Percentiles rank a stretch among this genome's conserved stretches.
These are phyloP conservation scores for Pterostichus madidus DNA, from an alignment of 2,888 invertebrate species.

Conservation along the genomic window DNA sequence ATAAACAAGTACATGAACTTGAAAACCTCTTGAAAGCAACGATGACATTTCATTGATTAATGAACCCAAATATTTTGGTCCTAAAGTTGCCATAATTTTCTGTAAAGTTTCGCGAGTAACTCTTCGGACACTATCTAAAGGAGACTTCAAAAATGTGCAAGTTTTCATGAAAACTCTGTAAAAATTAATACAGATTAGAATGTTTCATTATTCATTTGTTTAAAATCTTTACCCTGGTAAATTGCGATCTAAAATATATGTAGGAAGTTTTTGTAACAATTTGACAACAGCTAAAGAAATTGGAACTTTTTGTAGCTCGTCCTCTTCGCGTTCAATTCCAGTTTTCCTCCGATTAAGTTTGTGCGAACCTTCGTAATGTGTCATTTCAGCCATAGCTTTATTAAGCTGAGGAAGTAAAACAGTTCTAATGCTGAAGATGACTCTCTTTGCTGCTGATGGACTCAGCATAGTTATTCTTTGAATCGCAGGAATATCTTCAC, in stretches of 20 bases:
- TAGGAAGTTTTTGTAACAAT: constrained; percentile 91
- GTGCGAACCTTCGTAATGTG: constrained; percentile 87
- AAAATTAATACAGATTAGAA: constrained; percentile 69
- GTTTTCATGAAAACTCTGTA: constrained; percentile 91
- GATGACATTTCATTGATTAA: constrained; percentile 90
- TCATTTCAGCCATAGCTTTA: constrained; percentile 84
- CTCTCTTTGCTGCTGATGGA: constrained; percentile 86
- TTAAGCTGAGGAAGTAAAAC: constrained; percentile 90
- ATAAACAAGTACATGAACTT: constrained; percentile 94
- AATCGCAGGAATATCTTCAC: constrained; percentile 72
- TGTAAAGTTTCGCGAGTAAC: constrained; percentile 94
- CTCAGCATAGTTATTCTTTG: constrained; percentile 81
- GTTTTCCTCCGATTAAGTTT: constrained; percentile 87
- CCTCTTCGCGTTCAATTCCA: constrained; percentile 89
- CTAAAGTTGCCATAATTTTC: constrained; percentile 92
- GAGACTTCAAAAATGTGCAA: constrained; percentile 93
- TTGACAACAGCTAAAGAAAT: constrained; percentile 96
- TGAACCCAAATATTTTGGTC: constrained; percentile 88
- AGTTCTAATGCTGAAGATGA: constrained; percentile 85
- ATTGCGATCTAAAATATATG: constrained; percentile 85
- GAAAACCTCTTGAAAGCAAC: constrained; percentile 92
- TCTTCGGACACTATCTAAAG: constrained; percentile 91
- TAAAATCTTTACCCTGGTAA: constrained; percentile 85
- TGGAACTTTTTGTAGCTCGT: constrained; percentile 93
- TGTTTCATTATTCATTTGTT: background rate